Base-by-base conservation (phyloP, 2,113 vertebrate genomes). In the Leiothrix lutea region DNA sequence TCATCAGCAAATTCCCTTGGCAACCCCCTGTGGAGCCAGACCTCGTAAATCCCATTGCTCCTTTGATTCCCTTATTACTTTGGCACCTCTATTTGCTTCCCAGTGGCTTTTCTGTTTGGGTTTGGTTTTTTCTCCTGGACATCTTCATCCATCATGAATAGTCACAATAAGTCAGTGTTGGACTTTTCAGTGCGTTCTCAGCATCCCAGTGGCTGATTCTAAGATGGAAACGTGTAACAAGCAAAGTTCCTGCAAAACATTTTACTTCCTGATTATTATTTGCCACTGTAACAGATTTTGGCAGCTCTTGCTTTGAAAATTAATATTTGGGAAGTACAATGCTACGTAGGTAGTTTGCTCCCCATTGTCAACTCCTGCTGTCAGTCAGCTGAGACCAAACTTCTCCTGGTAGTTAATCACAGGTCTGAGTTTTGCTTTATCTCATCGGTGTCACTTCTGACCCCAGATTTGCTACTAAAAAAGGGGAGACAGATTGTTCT, bases 391-490 rank as follows among this genome's bases (percentile, higher is more conserved):
- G 8, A 40, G 60, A 73, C 20, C 18, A 56, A 81, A 57, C 20
- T 54, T 61, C 36, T 70, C 0, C 0, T 7, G 25, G 31, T 38
- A 5, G 7, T 77, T 89, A 53, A 78, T 36, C 40, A 26, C 23
- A 81, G 0, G 24, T n/a, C 12, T 0, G 4, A 42, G 13, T 69
- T 74, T 70, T 70, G 38, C 51, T 33, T 45, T 81, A 15, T 2
- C 29, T 65, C 9, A 3, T 19, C 0, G 0, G 11, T 9, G 2
- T 44, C 20, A 5, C 56, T 26, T 54, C 19, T 67, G 22, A 28
- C 57, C 6, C 4, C 20, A 56, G 40, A 29, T 28, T 72, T 47
- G n/a, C 36, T 69, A 7, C 66, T 45, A 23, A 69, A 60, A 23
- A 3, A 24, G 16, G 4, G 66, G n/a, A 81, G 31, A 25, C 31